Evolutionary conservation across 2,113 vertebrate genomes (phyloP).

Genomic region (Capreolus pygargus): DNA sequence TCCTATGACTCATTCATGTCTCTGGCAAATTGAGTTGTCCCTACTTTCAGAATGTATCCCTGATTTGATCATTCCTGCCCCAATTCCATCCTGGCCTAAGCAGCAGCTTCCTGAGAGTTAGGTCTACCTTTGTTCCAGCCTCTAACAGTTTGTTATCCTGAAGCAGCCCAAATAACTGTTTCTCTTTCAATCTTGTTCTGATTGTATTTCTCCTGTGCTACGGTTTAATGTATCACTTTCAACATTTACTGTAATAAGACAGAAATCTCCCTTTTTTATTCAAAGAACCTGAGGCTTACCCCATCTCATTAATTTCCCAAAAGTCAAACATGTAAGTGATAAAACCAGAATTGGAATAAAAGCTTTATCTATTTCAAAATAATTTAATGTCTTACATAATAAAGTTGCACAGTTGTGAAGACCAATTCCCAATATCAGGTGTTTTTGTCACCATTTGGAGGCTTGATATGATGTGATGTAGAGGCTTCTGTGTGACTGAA

Average conservation of each 20-base stretch:
- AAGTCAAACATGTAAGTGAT: background rate
- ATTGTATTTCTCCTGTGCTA: background rate
- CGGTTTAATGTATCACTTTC: background rate
- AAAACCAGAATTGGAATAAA: background rate
- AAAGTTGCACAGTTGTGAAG: background rate
- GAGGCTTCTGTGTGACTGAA: background rate
- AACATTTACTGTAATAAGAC: background rate
- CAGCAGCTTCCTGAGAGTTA: background rate
- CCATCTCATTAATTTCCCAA: background rate
- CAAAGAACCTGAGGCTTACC: background rate
- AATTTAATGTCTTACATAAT: background rate
- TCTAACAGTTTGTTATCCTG: background rate
- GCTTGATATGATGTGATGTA: background rate
- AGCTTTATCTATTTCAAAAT: background rate
- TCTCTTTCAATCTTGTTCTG: background rate
- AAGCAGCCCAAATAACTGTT: fast-evolving
- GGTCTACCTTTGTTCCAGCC: fast-evolving
- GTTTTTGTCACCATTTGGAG: background rate
- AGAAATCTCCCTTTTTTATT: background rate
- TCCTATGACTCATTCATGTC: background rate
- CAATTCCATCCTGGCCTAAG: background rate
- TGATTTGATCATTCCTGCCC: background rate
- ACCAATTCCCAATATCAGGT: background rate
- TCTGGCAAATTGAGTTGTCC: background rate
- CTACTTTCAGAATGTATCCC: background rate